Evolutionary conservation across 2,113 vertebrate genomes (phyloP), one percentile per base, ranked within the genome.

Genomic region (Nycticryphes semicollaris): DNA sequence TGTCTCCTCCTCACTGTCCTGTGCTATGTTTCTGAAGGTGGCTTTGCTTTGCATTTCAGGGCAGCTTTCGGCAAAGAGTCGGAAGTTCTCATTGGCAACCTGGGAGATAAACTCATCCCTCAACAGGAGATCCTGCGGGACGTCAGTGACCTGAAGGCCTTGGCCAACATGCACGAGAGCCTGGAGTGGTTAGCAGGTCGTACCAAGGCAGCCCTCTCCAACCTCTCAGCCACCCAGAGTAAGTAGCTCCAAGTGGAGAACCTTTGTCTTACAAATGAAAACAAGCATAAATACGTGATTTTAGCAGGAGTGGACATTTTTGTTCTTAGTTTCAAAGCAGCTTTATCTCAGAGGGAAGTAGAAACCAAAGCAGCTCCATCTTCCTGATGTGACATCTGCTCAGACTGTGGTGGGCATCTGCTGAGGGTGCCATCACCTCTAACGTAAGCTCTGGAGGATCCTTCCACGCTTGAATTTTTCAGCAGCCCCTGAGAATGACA

Each of bases 131-230:
- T 99, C 95, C 98, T 99, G 35, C 97, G 98, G 39, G 99, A 99
- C 3, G 99, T 99, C 96, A 99, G 99, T 10, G 99, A 99, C 97
- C 98, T 99, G 91, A 99, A 99, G 94, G 99, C 99, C 39, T 98
- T 99, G 97, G 99, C 99, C 96, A 99, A 99, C 96, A 98, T 99
- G 96, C 99, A 99, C 0, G 99, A 99, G 96, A 99, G 99, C 98
- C 98, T 99, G 98, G 99, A 99, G 90, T 99, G 99, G 99, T 97
- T 99, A 24, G 98, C 99, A 3, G 97, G 96, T 12, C 98, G 99
- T 28, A 98, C 99, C 47, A 99, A 98, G 97, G 96, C 96, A 0
- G 99, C 99, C 53, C 98, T 99, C 80, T 96, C 98, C 97, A 98
- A 64, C 96, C 98, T 99, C 25, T 98, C 98, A 21, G 94, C 98